These are phyloP conservation scores for Torymus texanus DNA, from an alignment of 2,888 invertebrate species.

Conservation along the genomic window DNA sequence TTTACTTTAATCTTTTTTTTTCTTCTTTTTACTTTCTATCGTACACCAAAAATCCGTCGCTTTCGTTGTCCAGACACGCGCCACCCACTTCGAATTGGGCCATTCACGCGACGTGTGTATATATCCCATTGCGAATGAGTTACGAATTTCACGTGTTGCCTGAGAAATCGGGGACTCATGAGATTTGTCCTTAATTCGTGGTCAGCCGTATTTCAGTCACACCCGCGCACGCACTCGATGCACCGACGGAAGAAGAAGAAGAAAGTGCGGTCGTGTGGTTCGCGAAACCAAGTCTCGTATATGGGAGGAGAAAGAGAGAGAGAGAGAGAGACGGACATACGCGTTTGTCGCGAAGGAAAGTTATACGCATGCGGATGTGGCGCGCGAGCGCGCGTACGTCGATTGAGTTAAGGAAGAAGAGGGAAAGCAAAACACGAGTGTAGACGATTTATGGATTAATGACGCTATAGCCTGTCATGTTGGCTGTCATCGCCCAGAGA, in stretches of 20 bases:
- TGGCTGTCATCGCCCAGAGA: not conserved
- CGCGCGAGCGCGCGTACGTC: not conserved
- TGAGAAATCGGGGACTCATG: slow-evolving; percentile 42
- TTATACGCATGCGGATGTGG: slow-evolving; percentile 37
- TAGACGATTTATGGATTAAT: slow-evolving; percentile 6
- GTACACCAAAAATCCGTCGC: not conserved
- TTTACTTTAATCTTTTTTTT: too few relatives aligned
- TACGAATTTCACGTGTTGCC: slow-evolving; percentile 26
- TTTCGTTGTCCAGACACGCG: not conserved
- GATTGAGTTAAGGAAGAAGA: too few relatives aligned
- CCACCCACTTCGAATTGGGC: slow-evolving; percentile 11
- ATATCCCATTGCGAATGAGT: not conserved
- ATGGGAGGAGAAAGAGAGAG: not conserved
- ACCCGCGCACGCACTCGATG: slow-evolving; percentile 2
- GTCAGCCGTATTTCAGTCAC: slow-evolving; percentile 39
- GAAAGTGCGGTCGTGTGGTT: slow-evolving; percentile 37
- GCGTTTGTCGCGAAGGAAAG: slow-evolving; percentile 38
- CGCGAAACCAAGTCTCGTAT: slow-evolving; percentile 45
- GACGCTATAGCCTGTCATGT: not conserved
- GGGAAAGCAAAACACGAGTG: too few relatives aligned
- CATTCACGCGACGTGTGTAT: slow-evolving; percentile 36
- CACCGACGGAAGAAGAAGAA: slow-evolving; percentile 14
- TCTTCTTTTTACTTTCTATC: too few relatives aligned
- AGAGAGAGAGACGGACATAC: not conserved
- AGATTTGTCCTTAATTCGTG: slow-evolving; percentile 42